These are phyloP conservation scores for Columba livia DNA, from an alignment of 2,113 vertebrate genomes.

Conservation along the genomic window DNA sequence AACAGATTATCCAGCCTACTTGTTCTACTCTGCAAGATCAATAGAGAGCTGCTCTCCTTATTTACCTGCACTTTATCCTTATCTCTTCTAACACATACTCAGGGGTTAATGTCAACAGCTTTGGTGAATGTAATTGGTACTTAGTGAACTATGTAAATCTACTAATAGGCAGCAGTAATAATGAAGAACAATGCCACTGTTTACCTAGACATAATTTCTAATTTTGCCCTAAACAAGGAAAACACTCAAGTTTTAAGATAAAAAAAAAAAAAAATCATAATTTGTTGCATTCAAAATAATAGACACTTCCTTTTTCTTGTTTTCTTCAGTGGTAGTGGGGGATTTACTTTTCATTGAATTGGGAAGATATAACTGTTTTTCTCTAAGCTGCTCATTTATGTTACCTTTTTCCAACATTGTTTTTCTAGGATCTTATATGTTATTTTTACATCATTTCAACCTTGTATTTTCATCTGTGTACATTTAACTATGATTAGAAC, in stretches of 20 bases:
- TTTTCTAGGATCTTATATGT: not conserved
- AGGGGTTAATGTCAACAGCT: not conserved
- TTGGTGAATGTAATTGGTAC: not conserved
- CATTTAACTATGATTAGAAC: not conserved
- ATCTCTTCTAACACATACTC: not conserved
- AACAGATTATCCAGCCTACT: not conserved
- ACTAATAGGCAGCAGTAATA: not conserved
- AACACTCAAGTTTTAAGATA: not conserved
- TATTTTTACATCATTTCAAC: not conserved
- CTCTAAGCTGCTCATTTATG: not conserved
- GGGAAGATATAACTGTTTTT: not conserved
- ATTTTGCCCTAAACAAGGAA: not conserved
- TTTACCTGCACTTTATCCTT: not conserved
- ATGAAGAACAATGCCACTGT: not conserved
- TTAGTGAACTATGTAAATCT: not conserved
- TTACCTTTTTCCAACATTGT: not conserved
- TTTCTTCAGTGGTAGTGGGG: accelerated
- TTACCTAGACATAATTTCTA: not conserved
- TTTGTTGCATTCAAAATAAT: not conserved
- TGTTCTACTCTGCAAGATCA: not conserved
- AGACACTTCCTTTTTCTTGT: not conserved
- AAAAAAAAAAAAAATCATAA: not conserved
- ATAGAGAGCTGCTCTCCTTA: not conserved
- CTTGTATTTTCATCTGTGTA: not conserved
- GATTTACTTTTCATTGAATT: not conserved